Base-by-base conservation (phyloP, 1,140 invertebrate species). In the Euwallacea similis region DNA sequence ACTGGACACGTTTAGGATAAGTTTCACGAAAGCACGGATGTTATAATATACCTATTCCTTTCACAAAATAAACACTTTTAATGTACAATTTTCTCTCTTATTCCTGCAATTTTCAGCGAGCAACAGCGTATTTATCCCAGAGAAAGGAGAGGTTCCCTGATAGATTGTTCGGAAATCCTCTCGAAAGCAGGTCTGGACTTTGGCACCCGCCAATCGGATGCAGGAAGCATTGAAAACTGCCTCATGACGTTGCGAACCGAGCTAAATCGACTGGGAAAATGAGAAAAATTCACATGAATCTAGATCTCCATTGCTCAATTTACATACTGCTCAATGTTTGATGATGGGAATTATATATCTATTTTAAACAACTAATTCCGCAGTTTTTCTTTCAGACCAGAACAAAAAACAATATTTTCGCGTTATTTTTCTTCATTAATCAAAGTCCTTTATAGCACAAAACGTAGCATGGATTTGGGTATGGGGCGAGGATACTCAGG, bases 1-100 rank as follows among this genome's bases (percentile, higher is more conserved):
- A 66, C 13, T 60, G 41, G 50, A 56, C 11, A 47, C 69, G 66
- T 21, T 46, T 66, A 66, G 69, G 69, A 66, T 71, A 61, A 71
- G 46, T 60, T 60, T 56, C 21, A 4, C 21, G 21, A 33, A 33
- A 33, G 21, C 21, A 33, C 4, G 1, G 21, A 33, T 33, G 21
- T 33, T 33, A 33, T 33, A 33, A 33, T 33, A 33, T 33, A 33
- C 4, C 21, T 33, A 33, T 33, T 33, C 21, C 21, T 33, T 33
- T 33, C 21, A 33, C 21, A 33, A 33, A 33, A 33, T 33, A 33
- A 33, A 33, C 21, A 33, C 4, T 1, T 33, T 33, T 33, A 33
- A 33, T 33, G 21, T 33, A 33, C 1, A 33, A 33, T 33, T 33
- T 33, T 33, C 21, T 33, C 21, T 33, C 21, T 33, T 33, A 33